Conservation (phyloP, 2,888 invertebrate genomes). For the Noctua fimbriata region DNA sequence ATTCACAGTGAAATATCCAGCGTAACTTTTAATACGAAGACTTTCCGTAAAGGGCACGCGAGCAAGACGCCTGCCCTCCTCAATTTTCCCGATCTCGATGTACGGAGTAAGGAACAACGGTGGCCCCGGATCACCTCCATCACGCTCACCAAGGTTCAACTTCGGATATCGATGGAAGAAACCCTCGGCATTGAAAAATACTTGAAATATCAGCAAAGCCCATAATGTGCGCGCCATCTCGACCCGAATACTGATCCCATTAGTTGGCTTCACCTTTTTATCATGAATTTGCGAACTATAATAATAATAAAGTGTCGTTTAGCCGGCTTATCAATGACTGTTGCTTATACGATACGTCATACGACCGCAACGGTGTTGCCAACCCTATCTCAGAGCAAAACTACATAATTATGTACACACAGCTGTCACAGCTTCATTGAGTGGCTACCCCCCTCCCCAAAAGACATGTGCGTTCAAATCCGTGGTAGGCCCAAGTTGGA, state of each 20-base stretch:
- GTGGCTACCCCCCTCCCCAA: too few species aligned
- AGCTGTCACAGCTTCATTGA: too few species aligned
- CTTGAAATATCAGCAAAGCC: conserved; percentile 71
- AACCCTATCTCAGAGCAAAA: too few species aligned
- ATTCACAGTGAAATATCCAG: conserved; percentile 96
- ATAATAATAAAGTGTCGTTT: conserved; percentile 20
- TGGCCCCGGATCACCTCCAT: conserved; percentile 84
- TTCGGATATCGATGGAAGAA: conserved; percentile 82
- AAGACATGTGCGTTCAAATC: too few species aligned
- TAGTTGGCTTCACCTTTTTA: conserved; percentile 54
- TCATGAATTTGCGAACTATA: conserved; percentile 30
- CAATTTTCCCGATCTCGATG: conserved; percentile 93
- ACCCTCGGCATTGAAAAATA: conserved; percentile 72
- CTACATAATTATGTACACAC: too few species aligned
- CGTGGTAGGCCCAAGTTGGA: too few species aligned
- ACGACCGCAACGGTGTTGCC: too few species aligned
- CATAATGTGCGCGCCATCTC: conserved; percentile 74
- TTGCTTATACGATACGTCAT: too few species aligned
- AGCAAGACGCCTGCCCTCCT: conserved; percentile 91
- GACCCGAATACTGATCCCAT: conserved; percentile 48
- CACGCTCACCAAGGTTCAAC: conserved; percentile 76
- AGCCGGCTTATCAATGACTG: too few species aligned
- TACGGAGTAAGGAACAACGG: conserved; percentile 94
- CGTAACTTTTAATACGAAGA: conserved; percentile 92
- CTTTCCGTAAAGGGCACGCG: conserved; percentile 91